A percentile compares a stretch with the other conserved stretches of the same genome.
Evolutionary conservation across 2,113 vertebrate species (phyloP).

Genomic region (Dolichallabes microphthalmus): DNA sequence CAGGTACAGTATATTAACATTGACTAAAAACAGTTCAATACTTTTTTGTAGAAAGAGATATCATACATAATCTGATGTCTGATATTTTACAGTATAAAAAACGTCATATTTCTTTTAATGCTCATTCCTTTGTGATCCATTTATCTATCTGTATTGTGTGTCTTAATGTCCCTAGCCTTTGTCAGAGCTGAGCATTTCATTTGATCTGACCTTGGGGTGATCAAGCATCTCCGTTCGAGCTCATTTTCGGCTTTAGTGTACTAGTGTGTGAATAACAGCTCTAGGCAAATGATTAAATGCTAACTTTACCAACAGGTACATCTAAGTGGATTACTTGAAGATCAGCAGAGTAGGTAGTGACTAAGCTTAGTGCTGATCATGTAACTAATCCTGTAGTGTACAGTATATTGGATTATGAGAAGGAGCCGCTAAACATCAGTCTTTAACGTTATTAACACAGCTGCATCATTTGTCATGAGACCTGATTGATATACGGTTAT

Average conservation of each 20-base stretch:
- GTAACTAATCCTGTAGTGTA: background rate
- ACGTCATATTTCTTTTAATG: background rate
- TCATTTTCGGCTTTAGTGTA: background rate
- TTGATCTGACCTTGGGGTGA: conserved; percentile 6
- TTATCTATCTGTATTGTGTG: background rate
- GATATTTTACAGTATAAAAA: background rate
- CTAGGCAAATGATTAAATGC: background rate
- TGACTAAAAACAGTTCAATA: background rate
- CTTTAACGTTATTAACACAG: background rate
- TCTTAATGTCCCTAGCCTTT: background rate
- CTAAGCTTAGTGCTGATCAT: background rate
- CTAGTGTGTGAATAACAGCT: background rate
- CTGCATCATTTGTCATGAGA: background rate
- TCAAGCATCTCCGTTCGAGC: background rate
- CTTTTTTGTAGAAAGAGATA: background rate
- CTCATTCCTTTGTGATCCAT: background rate
- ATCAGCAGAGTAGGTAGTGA: background rate
- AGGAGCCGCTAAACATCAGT: background rate
- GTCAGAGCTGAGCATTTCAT: background rate
- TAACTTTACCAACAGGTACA: background rate
- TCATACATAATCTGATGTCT: background rate
- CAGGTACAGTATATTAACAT: background rate
- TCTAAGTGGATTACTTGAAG: background rate
- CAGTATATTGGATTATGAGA: conserved; percentile 14
- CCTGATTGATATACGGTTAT: background rate